Base-by-base conservation (phyloP, 2,113 vertebrate genomes). In the Oxyura jamaicensis region DNA sequence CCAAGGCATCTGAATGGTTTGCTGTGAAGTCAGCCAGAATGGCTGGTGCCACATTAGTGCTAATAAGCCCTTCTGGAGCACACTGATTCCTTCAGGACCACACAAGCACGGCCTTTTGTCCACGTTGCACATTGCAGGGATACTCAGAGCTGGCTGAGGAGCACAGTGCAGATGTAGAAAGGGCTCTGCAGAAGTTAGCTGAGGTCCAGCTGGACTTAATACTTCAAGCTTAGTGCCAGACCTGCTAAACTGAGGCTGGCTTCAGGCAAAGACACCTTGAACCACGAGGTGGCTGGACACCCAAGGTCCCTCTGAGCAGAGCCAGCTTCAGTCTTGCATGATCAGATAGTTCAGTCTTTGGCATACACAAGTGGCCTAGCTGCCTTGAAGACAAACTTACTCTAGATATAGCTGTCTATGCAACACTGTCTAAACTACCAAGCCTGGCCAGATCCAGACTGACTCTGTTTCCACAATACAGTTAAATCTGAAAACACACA, bases 1-100 rank as follows among this genome's bases (percentile, higher is more conserved):
- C 95, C 96, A 95, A 95, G 48, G 52, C 69, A 35, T 91, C 95
- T 92, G 88, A 96, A 95, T 58, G 83, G 35, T 91, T 72, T 95
- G 69, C 83, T 89, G 73, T 42, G 46, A 88, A 94, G 83, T 75
- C 56, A 93, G 80, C 83, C 69, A 82, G 92, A 66, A 84, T 68
- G 88, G 56, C 79, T 94, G 88, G 76, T 91, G 92, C 92, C 92
- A 77, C 83, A 85, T 83, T 80, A 90, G 58, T 7, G 18, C 48
- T 93, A 95, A 92, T 86, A 79, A 33, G 48, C 48, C 48, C 53
- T 84, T 87, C 89, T 84, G 84, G 73, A 93, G 62, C 60, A 68
- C 10, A 39, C 29, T 6, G 66, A 59, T 92, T 90, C 86, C 86
- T 90, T 92, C 91, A 86, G 60, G 86, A 94, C 88, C 92, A 86